A percentile compares a stretch with the other conserved stretches of the same genome.
Conservation (phyloP, 2,797 vertebrate species). For the Pangasius djambal region DNA sequence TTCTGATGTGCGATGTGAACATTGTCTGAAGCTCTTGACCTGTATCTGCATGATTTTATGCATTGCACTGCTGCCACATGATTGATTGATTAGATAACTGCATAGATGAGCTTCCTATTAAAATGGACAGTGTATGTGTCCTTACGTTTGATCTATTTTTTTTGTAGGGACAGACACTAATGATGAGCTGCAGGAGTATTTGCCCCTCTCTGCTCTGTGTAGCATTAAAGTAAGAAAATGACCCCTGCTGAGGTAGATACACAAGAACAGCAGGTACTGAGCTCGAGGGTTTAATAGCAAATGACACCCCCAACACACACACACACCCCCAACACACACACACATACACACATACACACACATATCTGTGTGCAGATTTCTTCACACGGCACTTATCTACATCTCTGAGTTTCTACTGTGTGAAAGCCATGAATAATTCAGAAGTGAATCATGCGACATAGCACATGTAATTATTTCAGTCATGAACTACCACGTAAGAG, state of each 20-base stretch:
- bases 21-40: no score
- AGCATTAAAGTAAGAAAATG: constrained; percentile 2
- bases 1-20: no score
- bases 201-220: neutral
- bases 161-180: neutral
- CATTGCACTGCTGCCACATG: no score
- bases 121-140: neutral
- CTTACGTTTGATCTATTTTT: neutral
- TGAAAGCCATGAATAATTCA: constrained; percentile 22
- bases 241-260: neutral
- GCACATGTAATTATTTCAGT: neutral
- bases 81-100: no score
- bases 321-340: neutral
- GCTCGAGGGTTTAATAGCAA: neutral
- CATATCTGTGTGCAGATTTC: constrained; percentile 2
- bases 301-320: neutral
- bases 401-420: constrained; percentile 5
- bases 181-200: neutral
- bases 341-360: neutral
- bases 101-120: no score
- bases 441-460: neutral
- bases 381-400: constrained; percentile 12
- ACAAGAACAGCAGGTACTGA: constrained; percentile 11
- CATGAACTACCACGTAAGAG: neutral
- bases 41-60: no score